Evolutionary conservation across 2,888 invertebrate genomes (phyloP).

Genomic region (Athetis lepigone): DNA sequence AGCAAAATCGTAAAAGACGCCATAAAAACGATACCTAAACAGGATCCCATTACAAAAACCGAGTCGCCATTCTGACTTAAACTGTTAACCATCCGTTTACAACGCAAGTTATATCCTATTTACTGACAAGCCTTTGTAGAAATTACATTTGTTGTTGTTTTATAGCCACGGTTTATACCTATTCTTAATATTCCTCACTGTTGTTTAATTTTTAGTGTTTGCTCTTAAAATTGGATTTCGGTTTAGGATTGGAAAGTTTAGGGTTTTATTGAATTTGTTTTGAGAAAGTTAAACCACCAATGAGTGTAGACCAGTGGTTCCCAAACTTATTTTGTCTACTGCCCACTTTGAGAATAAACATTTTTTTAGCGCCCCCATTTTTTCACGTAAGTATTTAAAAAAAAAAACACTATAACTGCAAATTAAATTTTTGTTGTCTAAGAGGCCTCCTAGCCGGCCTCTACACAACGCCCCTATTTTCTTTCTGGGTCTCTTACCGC

Average conservation of each 20-base stretch:
- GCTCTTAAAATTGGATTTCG: constrained; percentile 29
- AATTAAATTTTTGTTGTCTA: too few species aligned
- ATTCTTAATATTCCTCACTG: constrained; percentile 50
- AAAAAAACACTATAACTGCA: too few species aligned
- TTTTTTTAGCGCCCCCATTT: too few species aligned
- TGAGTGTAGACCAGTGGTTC: too few species aligned
- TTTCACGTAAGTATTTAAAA: too few species aligned
- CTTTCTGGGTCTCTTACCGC: too few species aligned
- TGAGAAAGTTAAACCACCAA: too few species aligned
- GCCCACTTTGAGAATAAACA: too few species aligned
- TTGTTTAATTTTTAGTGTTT: constrained; percentile 47
- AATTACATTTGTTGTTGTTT: constrained; percentile 64
- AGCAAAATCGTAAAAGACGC: constrained; percentile 77
- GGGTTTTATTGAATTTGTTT: constrained; percentile 21
- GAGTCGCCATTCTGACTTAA: constrained; percentile 69
- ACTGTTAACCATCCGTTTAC: constrained; percentile 74
- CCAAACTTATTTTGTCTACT: too few species aligned
- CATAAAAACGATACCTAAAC: constrained; percentile 80
- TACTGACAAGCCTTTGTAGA: constrained; percentile 65
- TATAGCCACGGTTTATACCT: constrained; percentile 55
- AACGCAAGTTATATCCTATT: constrained; percentile 73
- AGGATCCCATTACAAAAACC: constrained; percentile 76
- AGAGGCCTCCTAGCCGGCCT: too few species aligned
- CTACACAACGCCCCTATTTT: too few species aligned
- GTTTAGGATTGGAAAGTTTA: constrained; percentile 12